A percentile compares a stretch with the other conserved stretches of the same genome.
Conservation (phyloP, 2,888 invertebrate genomes). For the Sphaerophoria rueppellii region DNA sequence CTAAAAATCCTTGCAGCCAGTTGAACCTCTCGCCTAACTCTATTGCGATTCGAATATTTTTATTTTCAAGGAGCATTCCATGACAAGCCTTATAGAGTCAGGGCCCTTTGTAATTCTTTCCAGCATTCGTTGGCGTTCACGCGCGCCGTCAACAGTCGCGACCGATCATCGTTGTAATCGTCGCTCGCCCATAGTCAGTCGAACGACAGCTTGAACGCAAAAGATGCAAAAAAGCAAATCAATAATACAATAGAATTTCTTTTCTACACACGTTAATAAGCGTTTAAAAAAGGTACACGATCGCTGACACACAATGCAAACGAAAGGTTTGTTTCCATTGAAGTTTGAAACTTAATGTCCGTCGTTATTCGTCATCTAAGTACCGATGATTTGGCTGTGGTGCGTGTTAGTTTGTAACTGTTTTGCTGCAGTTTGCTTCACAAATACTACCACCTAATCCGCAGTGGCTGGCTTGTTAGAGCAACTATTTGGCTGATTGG, state of each 20-base stretch:
- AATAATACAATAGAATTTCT: slow-evolving; percentile 70
- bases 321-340: background rate
- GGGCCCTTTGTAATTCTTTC: too few relatives aligned
- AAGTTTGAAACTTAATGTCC: slow-evolving; percentile 11
- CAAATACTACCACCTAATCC: slow-evolving; percentile 7
- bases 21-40: too few relatives aligned
- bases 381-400: slow-evolving; percentile 1
- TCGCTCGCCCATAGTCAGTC: too few relatives aligned
- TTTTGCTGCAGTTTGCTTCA: slow-evolving; percentile 44
- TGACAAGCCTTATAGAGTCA: too few relatives aligned
- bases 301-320: too few relatives aligned
- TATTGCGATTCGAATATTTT: too few relatives aligned
- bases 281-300: slow-evolving; percentile 58
- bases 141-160: background rate
- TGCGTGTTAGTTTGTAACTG: slow-evolving; percentile 49
- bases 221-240: slow-evolving; percentile 63
- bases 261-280: slow-evolving; percentile 70
- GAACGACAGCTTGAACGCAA: background rate
- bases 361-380: slow-evolving; percentile 48
- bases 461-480: background rate
- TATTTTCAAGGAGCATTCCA: too few relatives aligned
- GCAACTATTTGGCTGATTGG: too few relatives aligned
- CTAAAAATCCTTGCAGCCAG: slow-evolving; percentile 2
- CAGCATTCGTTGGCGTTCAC: too few relatives aligned
- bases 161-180: too few relatives aligned